Percentiles rank a stretch among this genome's conserved stretches.
phyloP scores from a whole-genome alignment of 2,888 invertebrate species.

The Catonia carolina region DNA sequence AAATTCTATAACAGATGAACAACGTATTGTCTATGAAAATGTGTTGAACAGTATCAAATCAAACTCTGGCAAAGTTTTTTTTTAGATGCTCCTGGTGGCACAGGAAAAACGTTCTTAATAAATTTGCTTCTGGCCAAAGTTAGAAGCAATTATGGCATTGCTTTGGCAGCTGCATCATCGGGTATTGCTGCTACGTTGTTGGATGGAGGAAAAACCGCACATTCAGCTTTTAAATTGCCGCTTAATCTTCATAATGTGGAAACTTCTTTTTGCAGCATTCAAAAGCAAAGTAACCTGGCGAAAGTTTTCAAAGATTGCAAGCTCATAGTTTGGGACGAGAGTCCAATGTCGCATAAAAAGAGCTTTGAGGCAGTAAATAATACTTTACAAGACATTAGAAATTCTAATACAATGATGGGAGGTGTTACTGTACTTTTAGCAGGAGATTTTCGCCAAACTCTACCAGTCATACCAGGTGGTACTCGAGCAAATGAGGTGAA shows the following conservation, averaged over 20 bases:
- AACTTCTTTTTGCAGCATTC: conserved; percentile 37
- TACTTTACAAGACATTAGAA: conserved; percentile 25
- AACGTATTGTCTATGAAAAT: background rate
- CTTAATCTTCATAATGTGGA: conserved; percentile 13
- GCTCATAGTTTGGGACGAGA: conserved; percentile 42
- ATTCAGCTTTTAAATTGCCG: conserved; percentile 27
- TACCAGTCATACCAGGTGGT: background rate
- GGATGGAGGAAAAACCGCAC: conserved; percentile 21
- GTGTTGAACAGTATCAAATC: background rate
- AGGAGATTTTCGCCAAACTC: conserved; percentile 1
- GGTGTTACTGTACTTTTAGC: background rate
- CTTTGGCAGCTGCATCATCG: conserved; percentile 38
- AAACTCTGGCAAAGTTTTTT: conserved; percentile 27
- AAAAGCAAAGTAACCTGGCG: conserved; percentile 32
- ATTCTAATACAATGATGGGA: background rate
- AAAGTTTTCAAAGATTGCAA: conserved; percentile 35
- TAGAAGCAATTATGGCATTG: conserved; percentile 36
- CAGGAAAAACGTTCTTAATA: conserved; percentile 42
- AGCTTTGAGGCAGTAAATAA: conserved; percentile 38
- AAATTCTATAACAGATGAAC: background rate
- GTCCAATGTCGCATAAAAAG: conserved; percentile 40
- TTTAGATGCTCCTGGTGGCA: conserved; percentile 38
- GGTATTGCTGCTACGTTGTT: conserved; percentile 18
- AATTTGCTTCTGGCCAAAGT: conserved; percentile 39
- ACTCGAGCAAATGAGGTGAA: background rate